Percentiles rank a stretch among this genome's conserved stretches.
phyloP scores from a whole-genome alignment of 2,888 invertebrate genomes.

The Cosmorhoe ocellata region DNA sequence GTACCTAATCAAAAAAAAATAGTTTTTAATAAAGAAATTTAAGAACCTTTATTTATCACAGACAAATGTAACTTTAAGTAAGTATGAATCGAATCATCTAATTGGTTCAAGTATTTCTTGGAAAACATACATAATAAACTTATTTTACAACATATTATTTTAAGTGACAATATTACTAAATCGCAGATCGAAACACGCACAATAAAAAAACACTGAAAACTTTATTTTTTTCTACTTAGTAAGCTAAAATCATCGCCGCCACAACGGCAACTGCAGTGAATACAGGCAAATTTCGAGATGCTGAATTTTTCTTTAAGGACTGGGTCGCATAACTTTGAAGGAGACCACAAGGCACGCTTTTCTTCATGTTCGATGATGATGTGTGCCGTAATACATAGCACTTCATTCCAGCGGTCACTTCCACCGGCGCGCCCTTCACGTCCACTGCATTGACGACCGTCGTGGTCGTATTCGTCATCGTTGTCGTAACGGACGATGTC shows the following conservation, averaged over 20 bases:
- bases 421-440: conserved; percentile 65
- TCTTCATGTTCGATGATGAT: conserved; percentile 54
- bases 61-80: conserved; percentile 17
- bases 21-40: neutral
- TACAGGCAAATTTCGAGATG: conserved; percentile 51
- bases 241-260: conserved; percentile 42
- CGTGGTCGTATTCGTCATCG: conserved; percentile 62
- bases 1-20: no score
- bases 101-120: conserved; percentile 1
- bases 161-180: neutral
- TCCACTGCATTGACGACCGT: conserved; percentile 67
- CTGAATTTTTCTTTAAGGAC: conserved; percentile 62
- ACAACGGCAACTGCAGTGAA: conserved; percentile 52
- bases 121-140: neutral
- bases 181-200: conserved; percentile 1
- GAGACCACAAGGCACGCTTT: conserved; percentile 61
- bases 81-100: conserved; percentile 9
- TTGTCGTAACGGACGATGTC: conserved; percentile 51
- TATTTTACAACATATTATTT: neutral
- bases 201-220: conserved; percentile 4
- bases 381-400: conserved; percentile 63
- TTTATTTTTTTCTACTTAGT: conserved; percentile 24
- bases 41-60: conserved; percentile 24
- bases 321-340: conserved; percentile 66
- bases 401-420: conserved; percentile 69